phyloP scores from a whole-genome alignment of 2,113 vertebrate species.

The Lampris incognitus region DNA sequence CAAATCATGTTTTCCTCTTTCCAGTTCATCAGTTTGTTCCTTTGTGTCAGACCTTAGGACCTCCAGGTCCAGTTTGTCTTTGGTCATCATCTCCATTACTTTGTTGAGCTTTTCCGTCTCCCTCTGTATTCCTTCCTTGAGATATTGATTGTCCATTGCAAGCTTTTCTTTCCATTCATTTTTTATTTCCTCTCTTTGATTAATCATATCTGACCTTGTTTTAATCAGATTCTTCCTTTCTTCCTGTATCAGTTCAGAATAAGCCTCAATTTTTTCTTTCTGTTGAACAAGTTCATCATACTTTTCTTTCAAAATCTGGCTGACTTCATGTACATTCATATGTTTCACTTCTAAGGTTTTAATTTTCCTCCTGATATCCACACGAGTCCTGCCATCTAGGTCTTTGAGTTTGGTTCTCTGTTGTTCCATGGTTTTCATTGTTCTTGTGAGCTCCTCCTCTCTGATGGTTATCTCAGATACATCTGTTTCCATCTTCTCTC shows the following conservation, averaged over 20 bases:
- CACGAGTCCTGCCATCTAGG: slow-evolving; percentile 3
- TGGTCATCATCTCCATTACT: not conserved
- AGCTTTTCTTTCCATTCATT: not conserved
- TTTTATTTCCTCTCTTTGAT: slow-evolving; percentile 12
- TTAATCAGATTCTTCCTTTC: not conserved
- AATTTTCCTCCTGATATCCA: slow-evolving; percentile 11
- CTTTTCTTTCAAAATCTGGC: not conserved
- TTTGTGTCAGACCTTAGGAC: not conserved
- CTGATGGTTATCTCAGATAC: not conserved
- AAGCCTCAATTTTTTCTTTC: slow-evolving; percentile 6
- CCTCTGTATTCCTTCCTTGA: not conserved
- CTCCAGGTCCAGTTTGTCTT: slow-evolving; percentile 13
- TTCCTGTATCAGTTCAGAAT: slow-evolving; percentile 11
- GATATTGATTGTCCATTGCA: not conserved
- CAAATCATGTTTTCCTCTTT: not conserved
- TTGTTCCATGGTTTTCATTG: not conserved
- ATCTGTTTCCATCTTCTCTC: not conserved
- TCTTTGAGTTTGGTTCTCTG: slow-evolving; percentile 1
- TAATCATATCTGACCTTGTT: slow-evolving; percentile 13
- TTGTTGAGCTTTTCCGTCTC: not conserved
- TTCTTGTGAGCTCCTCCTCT: not conserved
- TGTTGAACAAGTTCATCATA: slow-evolving; percentile 7
- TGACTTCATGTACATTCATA: not conserved
- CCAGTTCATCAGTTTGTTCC: not conserved
- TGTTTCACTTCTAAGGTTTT: slow-evolving; percentile 7